phyloP scores from a whole-genome alignment of 37 sponge, comb jelly and placozoan species.

The Trichoplax adhaerens region DNA sequence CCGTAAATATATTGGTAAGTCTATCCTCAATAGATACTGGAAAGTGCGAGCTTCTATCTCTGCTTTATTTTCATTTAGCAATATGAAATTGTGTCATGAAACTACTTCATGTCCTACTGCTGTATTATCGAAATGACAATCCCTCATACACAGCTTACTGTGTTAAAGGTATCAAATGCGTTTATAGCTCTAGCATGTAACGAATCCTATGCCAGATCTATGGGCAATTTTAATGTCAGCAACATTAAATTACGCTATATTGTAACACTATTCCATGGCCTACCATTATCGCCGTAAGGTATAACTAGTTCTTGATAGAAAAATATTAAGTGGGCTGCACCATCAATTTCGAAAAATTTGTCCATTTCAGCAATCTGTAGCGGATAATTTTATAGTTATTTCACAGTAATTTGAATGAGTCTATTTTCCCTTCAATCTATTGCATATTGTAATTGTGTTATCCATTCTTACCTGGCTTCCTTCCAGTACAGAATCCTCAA shows the following conservation, averaged over 20 bases:
- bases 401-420: no score
- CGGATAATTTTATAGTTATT: not conserved
- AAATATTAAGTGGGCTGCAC: constrained; percentile 43
- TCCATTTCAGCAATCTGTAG: constrained; percentile 57
- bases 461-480: constrained; percentile 43
- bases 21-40: no score
- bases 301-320: constrained; percentile 19
- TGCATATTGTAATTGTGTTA: no score
- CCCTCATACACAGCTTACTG: not conserved
- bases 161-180: not conserved
- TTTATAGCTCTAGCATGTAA: not conserved
- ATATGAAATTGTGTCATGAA: no score
- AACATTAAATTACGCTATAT: constrained; percentile 5
- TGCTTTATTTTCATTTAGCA: no score
- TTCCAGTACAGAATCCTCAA: constrained; percentile 76
- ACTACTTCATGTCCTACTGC: no score
- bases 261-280: constrained; percentile 2
- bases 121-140: not conserved
- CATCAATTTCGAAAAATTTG: constrained; percentile 48
- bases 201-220: not conserved
- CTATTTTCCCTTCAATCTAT: no score
- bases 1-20: no score
- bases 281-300: no score
- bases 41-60: no score
- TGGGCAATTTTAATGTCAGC: constrained; percentile 2